phyloP scores from a whole-genome alignment of 2,888 invertebrate species.

The Lomographa bimaculata region DNA sequence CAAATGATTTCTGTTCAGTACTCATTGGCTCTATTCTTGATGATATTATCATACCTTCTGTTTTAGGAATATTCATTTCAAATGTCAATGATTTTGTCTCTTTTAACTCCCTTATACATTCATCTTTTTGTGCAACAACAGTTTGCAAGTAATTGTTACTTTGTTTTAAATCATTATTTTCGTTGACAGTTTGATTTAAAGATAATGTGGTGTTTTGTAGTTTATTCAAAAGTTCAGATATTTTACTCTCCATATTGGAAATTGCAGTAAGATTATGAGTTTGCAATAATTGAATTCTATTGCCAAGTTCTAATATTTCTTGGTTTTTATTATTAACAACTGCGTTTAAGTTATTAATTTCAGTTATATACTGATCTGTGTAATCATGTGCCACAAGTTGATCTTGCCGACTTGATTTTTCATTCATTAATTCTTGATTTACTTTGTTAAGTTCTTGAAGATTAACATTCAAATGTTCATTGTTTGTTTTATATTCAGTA shows the following conservation, averaged over 20 bases:
- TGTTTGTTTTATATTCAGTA: slow-evolving; percentile 60
- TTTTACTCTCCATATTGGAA: slow-evolving; percentile 52
- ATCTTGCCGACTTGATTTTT: slow-evolving; percentile 45
- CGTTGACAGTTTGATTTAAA: slow-evolving; percentile 43
- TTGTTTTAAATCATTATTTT: slow-evolving; percentile 46
- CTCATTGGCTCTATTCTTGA: slow-evolving; percentile 70
- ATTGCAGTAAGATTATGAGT: slow-evolving; percentile 43
- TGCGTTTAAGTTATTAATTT: slow-evolving; percentile 83
- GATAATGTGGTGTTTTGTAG: slow-evolving; percentile 41
- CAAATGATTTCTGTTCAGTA: slow-evolving; percentile 46
- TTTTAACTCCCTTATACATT: slow-evolving; percentile 60
- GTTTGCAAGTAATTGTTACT: slow-evolving; percentile 52
- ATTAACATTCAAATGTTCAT: slow-evolving; percentile 57
- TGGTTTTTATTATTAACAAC: slow-evolving; percentile 75
- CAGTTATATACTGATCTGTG: slow-evolving; percentile 76
- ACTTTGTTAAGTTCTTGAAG: slow-evolving; percentile 59
- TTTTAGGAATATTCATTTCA: slow-evolving; percentile 79
- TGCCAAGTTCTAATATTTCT: slow-evolving; percentile 64
- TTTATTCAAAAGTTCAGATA: slow-evolving; percentile 60
- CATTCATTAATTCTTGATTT: slow-evolving; percentile 54
- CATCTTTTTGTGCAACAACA: slow-evolving; percentile 55
- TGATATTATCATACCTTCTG: slow-evolving; percentile 77
- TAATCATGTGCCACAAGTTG: slow-evolving; percentile 57
- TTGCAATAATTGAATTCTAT: slow-evolving; percentile 53
- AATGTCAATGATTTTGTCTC: slow-evolving; percentile 67